These are phyloP conservation scores for Ahaetulla prasina DNA, from an alignment of 2,113 vertebrate genomes.

Conservation along the genomic window DNA sequence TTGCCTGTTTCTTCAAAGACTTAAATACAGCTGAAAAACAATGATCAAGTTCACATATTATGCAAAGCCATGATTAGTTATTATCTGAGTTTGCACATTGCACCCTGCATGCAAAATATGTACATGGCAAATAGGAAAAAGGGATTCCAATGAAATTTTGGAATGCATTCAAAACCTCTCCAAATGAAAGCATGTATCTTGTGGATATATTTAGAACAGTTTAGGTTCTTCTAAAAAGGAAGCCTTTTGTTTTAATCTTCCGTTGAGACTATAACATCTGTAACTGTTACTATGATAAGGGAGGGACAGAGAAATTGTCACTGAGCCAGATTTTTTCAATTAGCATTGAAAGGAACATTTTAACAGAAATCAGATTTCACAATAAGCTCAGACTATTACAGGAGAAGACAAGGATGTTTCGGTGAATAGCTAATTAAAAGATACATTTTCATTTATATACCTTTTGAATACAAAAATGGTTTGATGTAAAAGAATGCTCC, in stretches of 20 bases:
- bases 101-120: not conserved
- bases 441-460: not conserved
- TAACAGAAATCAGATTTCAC: conserved; percentile 31
- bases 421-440: not conserved
- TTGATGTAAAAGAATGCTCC: not conserved
- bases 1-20: not conserved
- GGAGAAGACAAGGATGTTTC: not conserved
- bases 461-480: not conserved
- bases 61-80: not conserved
- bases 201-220: conserved; percentile 3
- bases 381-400: conserved; percentile 5
- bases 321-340: conserved; percentile 21
- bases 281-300: not conserved
- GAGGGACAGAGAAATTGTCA: not conserved
- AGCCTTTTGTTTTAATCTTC: not conserved
- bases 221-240: conserved; percentile 4
- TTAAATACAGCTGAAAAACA: not conserved
- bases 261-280: not conserved
- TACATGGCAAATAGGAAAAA: not conserved
- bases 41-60: not conserved
- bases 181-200: not conserved
- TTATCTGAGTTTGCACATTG: not conserved
- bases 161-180: not conserved
- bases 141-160: not conserved
- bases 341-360: conserved; percentile 43